Conservation (phyloP, 92 coral and sea anemone genomes). For the Anthopleura xanthogrammica region DNA sequence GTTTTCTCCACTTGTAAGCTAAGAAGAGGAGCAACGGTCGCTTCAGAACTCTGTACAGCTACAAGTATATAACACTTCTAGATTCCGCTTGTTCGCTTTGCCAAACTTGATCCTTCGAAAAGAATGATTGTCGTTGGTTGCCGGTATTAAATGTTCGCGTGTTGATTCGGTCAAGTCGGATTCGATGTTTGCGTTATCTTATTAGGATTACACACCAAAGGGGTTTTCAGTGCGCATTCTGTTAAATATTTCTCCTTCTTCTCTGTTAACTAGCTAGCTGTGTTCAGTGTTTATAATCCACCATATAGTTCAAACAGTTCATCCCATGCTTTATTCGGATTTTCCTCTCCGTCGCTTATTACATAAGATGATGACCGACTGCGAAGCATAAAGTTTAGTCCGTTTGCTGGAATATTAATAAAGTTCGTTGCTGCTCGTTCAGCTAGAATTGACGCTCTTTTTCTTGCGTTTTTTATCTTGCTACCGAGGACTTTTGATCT, state of each 20-base stretch:
- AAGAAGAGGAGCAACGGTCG: background rate
- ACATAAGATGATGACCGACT: slow-evolving; percentile 23
- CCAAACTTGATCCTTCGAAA: background rate
- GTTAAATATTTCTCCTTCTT: background rate
- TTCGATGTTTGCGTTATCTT: background rate
- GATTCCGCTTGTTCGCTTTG: background rate
- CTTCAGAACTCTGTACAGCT: background rate
- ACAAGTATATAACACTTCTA: background rate
- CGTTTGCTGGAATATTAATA: slow-evolving; percentile 6
- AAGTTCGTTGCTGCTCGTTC: slow-evolving; percentile 25
- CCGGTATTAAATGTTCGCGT: background rate
- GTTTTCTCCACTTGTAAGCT: background rate
- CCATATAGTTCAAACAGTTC: slow-evolving; percentile 54
- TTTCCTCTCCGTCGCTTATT: slow-evolving; percentile 13
- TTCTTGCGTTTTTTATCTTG: slow-evolving; percentile 28
- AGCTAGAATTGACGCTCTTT: slow-evolving; percentile 33
- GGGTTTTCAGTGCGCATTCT: background rate
- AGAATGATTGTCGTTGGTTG: background rate
- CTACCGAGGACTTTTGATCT: slow-evolving; percentile 31
- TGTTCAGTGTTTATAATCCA: background rate
- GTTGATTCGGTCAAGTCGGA: background rate
- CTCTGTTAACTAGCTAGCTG: no score
- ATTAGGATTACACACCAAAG: background rate
- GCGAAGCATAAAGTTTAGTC: background rate
- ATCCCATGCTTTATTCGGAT: slow-evolving; percentile 43